Evolutionary conservation across 2,797 vertebrate genomes (phyloP).

Genomic region (Siniperca obscura): DNA sequence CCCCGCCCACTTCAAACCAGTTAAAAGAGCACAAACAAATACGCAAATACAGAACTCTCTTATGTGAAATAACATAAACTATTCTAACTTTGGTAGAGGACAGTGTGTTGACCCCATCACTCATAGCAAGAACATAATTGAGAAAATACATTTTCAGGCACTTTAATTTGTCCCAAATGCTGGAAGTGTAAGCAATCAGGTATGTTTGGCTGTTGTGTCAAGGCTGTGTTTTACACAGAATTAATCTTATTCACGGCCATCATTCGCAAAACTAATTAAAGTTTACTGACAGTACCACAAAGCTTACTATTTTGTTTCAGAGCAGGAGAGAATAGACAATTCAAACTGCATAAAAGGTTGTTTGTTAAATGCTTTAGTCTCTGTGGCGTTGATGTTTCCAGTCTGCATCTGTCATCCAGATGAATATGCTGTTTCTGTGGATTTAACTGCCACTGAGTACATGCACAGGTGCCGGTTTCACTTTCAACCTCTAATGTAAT

Average conservation of each 20-base stretch:
- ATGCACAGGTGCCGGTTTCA: slow-evolving; percentile 60
- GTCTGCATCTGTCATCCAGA: slow-evolving; percentile 39
- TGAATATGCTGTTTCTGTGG: slow-evolving; percentile 42
- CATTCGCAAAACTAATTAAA: slow-evolving; percentile 80
- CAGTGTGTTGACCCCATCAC: neutral
- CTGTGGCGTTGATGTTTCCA: slow-evolving; percentile 13
- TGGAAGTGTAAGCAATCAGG: slow-evolving; percentile 44
- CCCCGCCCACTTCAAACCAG: neutral
- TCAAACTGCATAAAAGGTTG: slow-evolving; percentile 53
- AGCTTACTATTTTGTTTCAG: slow-evolving; percentile 48
- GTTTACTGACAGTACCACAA: slow-evolving; percentile 61
- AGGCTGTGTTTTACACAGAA: slow-evolving; percentile 44
- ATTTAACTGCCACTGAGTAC: slow-evolving; percentile 25
- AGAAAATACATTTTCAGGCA: neutral
- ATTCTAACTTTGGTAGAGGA: neutral
- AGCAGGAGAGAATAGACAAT: slow-evolving; percentile 25
- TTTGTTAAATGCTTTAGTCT: slow-evolving; percentile 50
- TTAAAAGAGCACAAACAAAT: neutral
- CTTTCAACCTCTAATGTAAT: slow-evolving; percentile 65
- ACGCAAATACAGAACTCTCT: neutral
- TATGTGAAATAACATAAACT: neutral
- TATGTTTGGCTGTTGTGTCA: slow-evolving; percentile 44
- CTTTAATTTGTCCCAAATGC: slow-evolving; percentile 32
- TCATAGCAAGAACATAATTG: neutral
- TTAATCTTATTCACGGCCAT: slow-evolving; percentile 61